These are phyloP conservation scores for Octomys mimax DNA, from an alignment of 2,797 vertebrate species.

Conservation along the genomic window DNA sequence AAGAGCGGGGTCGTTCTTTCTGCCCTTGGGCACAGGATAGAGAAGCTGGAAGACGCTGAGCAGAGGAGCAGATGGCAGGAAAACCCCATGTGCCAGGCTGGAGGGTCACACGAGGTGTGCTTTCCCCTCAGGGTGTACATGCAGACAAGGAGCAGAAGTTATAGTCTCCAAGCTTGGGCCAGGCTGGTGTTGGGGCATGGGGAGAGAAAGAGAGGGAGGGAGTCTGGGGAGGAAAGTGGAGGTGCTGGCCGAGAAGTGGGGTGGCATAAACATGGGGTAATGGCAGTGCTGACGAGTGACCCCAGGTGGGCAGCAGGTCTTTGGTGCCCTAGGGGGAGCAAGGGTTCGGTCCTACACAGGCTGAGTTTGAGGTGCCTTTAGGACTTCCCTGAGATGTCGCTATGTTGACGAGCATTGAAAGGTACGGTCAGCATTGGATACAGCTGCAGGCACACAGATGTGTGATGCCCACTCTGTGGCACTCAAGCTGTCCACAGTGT, in stretches of 20 bases:
- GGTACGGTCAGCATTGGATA: not conserved
- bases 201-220: not conserved
- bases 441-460: not conserved
- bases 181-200: not conserved
- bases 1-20: fast-evolving
- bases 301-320: not conserved
- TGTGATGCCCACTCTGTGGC: fast-evolving
- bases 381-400: too few species aligned
- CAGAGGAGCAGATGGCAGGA: too few species aligned
- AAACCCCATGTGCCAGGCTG: not conserved
- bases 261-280: fast-evolving
- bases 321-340: too few species aligned
- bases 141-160: not conserved
- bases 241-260: fast-evolving
- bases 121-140: not conserved
- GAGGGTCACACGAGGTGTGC: not conserved
- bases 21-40: fast-evolving
- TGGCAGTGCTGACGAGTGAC: not conserved
- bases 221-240: too few species aligned
- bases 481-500: not conserved
- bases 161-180: not conserved
- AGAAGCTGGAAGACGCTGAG: fast-evolving
- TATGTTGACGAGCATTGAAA: too few species aligned
- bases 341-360: too few species aligned
- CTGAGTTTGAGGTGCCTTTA: not conserved